phyloP scores from a whole-genome alignment of 2,888 invertebrate genomes.

The Labia minor region DNA sequence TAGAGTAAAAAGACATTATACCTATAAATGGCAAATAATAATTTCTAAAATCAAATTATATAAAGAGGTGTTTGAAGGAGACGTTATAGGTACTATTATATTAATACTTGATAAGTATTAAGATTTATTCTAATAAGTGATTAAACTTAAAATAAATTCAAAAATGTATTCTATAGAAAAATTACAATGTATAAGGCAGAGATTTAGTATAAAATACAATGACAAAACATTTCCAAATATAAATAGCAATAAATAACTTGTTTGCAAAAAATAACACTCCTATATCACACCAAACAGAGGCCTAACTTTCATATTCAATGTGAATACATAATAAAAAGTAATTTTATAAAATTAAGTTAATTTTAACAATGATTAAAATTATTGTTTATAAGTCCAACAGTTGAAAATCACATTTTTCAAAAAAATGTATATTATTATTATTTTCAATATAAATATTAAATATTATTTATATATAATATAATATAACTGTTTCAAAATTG shows the following conservation, averaged over 20 bases:
- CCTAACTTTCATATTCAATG: slow-evolving; percentile 9
- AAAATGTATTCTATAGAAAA: slow-evolving; percentile 8
- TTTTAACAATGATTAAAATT: slow-evolving; percentile 15
- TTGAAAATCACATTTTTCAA: slow-evolving; percentile 15
- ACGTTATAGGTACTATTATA: no score
- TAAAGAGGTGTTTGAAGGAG: no score
- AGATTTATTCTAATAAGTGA: no score
- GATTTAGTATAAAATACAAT: slow-evolving; percentile 5
- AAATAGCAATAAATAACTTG: slow-evolving; percentile 8
- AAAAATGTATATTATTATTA: slow-evolving; percentile 3
- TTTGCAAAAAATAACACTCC: slow-evolving; percentile 8
- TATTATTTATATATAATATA: slow-evolving; percentile 15
- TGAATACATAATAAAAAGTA: slow-evolving; percentile 9
- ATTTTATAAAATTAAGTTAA: neutral
- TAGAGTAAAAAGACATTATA: no score
- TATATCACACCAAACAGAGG: neutral
- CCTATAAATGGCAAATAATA: no score
- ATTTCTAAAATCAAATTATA: no score
- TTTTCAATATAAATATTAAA: neutral
- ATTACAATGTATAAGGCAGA: slow-evolving; percentile 1
- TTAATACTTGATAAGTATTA: no score
- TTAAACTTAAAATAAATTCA: neutral
- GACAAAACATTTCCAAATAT: neutral
- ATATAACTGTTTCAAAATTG: neutral
- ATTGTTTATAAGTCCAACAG: slow-evolving; percentile 15